These are phyloP conservation scores for Cephalopholis sonnerati DNA, from an alignment of 2,113 vertebrate species.

Conservation along the genomic window DNA sequence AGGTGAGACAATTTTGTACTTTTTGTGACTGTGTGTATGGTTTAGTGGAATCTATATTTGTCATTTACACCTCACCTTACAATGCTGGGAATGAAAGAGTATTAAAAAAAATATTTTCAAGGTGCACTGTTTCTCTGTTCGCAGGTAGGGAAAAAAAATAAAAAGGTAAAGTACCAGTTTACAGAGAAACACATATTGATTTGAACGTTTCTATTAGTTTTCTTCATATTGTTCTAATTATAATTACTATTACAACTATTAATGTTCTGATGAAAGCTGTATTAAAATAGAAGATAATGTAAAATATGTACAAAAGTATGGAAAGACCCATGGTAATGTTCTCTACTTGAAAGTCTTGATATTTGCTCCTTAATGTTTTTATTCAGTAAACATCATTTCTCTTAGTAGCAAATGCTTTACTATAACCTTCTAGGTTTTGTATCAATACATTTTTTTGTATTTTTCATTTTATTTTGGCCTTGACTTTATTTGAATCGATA, in stretches of 20 bases:
- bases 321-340: conserved; percentile 83
- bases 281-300: conserved; percentile 84
- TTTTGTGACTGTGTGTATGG: conserved; percentile 87
- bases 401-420: conserved; percentile 86
- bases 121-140: conserved; percentile 81
- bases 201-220: conserved; percentile 80
- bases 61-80: conserved; percentile 85
- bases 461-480: conserved; percentile 83
- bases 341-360: conserved; percentile 86
- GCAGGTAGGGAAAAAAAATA: conserved; percentile 67
- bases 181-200: conserved; percentile 82
- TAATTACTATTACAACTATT: conserved; percentile 80
- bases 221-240: conserved; percentile 79
- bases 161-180: conserved; percentile 78
- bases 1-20: conserved; percentile 87
- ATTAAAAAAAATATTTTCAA: conserved; percentile 74
- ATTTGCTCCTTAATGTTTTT: conserved; percentile 84
- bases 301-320: conserved; percentile 85
- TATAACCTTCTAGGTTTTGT: conserved; percentile 84
- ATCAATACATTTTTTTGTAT: conserved; percentile 83
- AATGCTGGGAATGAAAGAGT: conserved; percentile 82
- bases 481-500: conserved; percentile 80
- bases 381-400: conserved; percentile 82
- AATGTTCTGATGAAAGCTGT: conserved; percentile 84
- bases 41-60: conserved; percentile 87